These are phyloP conservation scores for Nudaria mundana DNA, from an alignment of 2,888 invertebrate species.

Conservation along the genomic window DNA sequence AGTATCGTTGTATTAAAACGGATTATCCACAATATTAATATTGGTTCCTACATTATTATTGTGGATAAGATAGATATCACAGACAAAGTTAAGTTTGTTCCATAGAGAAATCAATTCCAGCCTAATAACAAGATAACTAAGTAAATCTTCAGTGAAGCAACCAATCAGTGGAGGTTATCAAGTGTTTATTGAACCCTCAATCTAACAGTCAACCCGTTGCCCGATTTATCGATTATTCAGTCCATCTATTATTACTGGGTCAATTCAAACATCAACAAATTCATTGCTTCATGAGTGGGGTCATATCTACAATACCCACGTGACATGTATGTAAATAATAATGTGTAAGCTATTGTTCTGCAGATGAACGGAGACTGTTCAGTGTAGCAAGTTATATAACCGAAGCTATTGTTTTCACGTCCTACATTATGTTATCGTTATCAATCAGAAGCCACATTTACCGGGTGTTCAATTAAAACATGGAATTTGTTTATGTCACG, in stretches of 20 bases:
- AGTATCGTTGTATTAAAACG: too few species aligned
- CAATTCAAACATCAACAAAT: too few species aligned
- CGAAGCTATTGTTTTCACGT: constrained; percentile 35
- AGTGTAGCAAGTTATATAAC: constrained; percentile 37
- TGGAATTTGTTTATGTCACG: not conserved
- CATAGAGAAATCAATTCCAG: too few species aligned
- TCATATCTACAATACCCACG: constrained; percentile 31
- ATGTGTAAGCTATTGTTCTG: constrained; percentile 38
- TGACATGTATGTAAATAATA: constrained; percentile 29
- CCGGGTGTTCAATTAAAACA: too few species aligned
- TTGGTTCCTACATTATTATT: too few species aligned
- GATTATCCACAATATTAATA: too few species aligned
- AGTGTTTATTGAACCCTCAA: not conserved
- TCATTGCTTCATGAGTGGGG: not conserved
- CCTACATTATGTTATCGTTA: constrained; percentile 36
- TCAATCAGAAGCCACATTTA: constrained; percentile 33
- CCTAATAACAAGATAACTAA: too few species aligned
- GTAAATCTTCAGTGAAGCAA: too few species aligned
- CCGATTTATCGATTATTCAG: not conserved
- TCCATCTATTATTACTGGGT: constrained; percentile 1
- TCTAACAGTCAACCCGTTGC: not conserved
- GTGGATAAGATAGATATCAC: too few species aligned
- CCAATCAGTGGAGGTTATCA: too few species aligned
- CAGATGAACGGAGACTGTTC: constrained; percentile 37
- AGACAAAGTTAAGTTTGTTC: too few species aligned